Percentiles rank a stretch among this genome's conserved stretches.
These are phyloP conservation scores for Deilephila porcellus DNA, from an alignment of 2,888 invertebrate species.

Conservation along the genomic window DNA sequence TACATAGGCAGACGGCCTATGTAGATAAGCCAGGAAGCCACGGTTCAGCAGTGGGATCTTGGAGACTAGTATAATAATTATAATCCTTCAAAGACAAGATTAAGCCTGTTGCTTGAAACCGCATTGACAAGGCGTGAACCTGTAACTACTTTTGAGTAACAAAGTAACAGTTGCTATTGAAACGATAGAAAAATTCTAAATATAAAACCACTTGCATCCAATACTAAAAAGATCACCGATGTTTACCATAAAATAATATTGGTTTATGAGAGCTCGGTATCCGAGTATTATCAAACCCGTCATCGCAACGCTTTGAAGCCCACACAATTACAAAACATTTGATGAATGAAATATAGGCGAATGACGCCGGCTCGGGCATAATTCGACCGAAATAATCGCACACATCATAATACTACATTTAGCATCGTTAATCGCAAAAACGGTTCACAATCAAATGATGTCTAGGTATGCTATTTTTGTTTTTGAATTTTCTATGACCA, in stretches of 20 bases:
- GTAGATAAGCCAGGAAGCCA: no score
- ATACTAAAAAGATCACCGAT: neutral
- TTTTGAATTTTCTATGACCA: neutral
- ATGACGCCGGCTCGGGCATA: neutral
- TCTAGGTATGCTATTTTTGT: neutral
- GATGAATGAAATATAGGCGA: conserved; percentile 5
- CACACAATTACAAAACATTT: neutral
- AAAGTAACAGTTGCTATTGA: neutral
- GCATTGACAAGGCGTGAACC: neutral
- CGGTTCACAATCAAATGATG: neutral
- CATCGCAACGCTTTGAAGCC: neutral
- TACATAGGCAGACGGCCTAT: no score
- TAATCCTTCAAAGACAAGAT: no score
- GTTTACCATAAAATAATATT: neutral
- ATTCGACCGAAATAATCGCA: neutral
- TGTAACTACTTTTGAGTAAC: neutral
- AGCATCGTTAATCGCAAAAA: neutral
- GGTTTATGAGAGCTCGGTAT: neutral
- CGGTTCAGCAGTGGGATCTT: no score
- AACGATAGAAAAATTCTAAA: neutral
- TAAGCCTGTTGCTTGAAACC: no score
- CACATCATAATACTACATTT: neutral
- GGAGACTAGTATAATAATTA: no score
- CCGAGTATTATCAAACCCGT: neutral
- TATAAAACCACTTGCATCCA: no score